Conservation (phyloP, 2,797 vertebrate genomes). For the Scolopax bukidnonensis region DNA sequence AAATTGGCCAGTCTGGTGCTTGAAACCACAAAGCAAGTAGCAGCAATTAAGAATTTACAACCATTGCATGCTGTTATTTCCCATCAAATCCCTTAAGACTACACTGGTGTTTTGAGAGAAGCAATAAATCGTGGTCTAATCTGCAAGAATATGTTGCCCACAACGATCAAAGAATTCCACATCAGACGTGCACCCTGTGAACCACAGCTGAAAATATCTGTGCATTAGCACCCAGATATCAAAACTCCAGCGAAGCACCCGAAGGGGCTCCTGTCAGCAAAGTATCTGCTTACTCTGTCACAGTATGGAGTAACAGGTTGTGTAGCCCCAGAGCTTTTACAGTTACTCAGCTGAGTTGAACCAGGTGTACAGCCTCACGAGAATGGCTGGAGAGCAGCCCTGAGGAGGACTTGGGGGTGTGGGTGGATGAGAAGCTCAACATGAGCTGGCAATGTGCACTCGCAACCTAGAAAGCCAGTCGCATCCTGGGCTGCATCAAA, state of each 20-base stretch:
- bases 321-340: background rate
- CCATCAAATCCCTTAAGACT: background rate
- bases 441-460: too few relatives aligned
- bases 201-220: conserved; percentile 68
- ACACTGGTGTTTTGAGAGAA: background rate
- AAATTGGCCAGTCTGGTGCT: background rate
- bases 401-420: too few relatives aligned
- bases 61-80: background rate
- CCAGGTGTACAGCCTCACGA: too few relatives aligned
- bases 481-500: too few relatives aligned
- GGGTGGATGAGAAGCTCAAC: too few relatives aligned
- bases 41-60: background rate
- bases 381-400: too few relatives aligned
- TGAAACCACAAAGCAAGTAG: background rate
- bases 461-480: too few relatives aligned
- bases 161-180: conserved; percentile 41
- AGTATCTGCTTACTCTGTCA: background rate
- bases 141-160: conserved; percentile 5
- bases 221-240: conserved; percentile 44
- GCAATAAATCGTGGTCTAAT: conserved; percentile 31
- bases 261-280: background rate
- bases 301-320: background rate
- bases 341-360: background rate
- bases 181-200: background rate
- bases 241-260: background rate